Conservation (phyloP, 2,797 vertebrate species). For the Peromyscus attwateri region DNA sequence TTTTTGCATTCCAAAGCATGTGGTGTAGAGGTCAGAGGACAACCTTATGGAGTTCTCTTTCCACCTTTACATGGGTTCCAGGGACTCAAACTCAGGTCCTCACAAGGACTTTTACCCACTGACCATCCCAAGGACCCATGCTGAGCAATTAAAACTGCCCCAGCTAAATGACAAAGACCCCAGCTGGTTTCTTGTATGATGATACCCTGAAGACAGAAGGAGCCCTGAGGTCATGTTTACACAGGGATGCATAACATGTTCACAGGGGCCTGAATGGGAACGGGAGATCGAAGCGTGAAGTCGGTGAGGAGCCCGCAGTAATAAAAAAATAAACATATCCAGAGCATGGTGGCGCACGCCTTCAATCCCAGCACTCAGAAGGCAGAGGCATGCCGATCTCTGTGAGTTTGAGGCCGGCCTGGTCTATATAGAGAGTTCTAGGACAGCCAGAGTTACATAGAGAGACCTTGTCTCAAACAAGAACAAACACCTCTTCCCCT, state of each 20-base stretch:
- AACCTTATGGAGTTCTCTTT: neutral
- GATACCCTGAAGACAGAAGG: neutral
- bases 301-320: neutral
- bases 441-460: neutral
- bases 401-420: neutral
- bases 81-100: neutral
- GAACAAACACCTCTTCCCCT: neutral
- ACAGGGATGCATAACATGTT: neutral
- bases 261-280: neutral
- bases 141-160: neutral
- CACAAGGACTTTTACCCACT: neutral
- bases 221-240: neutral
- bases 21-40: neutral
- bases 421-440: neutral
- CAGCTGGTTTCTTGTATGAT: neutral
- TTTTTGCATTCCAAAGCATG: too few species aligned
- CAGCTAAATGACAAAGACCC: neutral
- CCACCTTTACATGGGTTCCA: neutral
- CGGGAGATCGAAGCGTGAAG: neutral
- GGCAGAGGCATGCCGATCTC: neutral
- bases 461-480: neutral
- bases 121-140: neutral
- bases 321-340: neutral
- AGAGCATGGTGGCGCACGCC: neutral
- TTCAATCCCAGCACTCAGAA: neutral